phyloP scores from a whole-genome alignment of 2,888 invertebrate genomes.

The Macrosoma leucophasiata region DNA sequence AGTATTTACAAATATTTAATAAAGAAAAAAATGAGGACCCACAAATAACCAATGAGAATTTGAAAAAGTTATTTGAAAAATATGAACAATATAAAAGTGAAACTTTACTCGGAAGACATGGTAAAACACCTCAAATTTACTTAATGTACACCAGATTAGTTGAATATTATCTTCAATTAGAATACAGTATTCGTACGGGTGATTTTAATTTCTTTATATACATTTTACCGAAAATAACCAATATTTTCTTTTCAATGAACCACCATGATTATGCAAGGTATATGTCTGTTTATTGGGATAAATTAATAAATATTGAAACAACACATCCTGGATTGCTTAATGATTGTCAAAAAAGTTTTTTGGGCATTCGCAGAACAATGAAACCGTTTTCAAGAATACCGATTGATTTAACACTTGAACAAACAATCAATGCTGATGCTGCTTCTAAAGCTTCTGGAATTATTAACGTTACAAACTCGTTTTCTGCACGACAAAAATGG shows the following conservation, averaged over 20 bases:
- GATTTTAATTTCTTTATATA: conserved; percentile 4
- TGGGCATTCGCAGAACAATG: too few species aligned
- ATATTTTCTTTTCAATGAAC: conserved; percentile 12
- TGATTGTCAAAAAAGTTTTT: conserved; percentile 17
- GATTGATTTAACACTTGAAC: conserved; percentile 13
- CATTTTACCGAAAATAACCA: conserved; percentile 12
- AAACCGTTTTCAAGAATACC: conserved; percentile 11
- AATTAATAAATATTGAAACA: conserved; percentile 14
- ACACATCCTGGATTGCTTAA: conserved; percentile 16
- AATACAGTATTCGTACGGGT: conserved; percentile 9
- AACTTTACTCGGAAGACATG: conserved; percentile 20
- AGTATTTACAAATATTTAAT: conserved; percentile 18
- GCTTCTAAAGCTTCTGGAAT: conserved; percentile 14
- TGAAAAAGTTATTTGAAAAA: conserved; percentile 15
- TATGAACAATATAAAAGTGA: conserved; percentile 24
- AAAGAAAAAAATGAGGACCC: conserved; percentile 12
- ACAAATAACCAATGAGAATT: conserved; percentile 12
- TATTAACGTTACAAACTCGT: conserved; percentile 12
- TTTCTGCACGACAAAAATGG: conserved; percentile 14
- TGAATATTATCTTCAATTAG: conserved; percentile 10
- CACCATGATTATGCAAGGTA: conserved; percentile 15
- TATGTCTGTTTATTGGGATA: conserved; percentile 13
- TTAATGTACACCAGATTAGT: conserved; percentile 10
- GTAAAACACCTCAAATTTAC: conserved; percentile 23
- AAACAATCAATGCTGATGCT: conserved; percentile 11